These are phyloP conservation scores for Pherbina coryleti DNA, from an alignment of 2,888 invertebrate species.

Conservation along the genomic window DNA sequence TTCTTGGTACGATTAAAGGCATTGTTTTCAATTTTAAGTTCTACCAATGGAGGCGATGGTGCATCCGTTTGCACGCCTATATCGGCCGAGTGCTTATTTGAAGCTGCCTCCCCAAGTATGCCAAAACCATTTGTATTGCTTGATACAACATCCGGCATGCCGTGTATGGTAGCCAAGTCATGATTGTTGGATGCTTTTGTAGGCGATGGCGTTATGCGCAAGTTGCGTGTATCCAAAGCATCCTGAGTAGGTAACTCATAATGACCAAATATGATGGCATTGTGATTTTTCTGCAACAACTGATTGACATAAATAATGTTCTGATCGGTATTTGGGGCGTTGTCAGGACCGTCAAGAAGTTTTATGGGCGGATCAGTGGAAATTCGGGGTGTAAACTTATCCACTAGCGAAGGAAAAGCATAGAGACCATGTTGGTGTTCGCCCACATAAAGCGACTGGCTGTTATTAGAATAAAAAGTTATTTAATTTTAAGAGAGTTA, in stretches of 20 bases:
- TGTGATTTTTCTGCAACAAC: conserved; percentile 61
- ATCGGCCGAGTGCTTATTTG: conserved; percentile 58
- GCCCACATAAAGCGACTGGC: conserved; percentile 93
- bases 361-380: conserved; percentile 79
- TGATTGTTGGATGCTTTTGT: conserved; percentile 54
- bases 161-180: conserved; percentile 65
- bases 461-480: conserved; percentile 62
- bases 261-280: conserved; percentile 73
- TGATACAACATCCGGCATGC: conserved; percentile 53
- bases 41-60: conserved; percentile 58
- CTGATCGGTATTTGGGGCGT: conserved; percentile 57
- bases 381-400: conserved; percentile 89
- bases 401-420: conserved; percentile 92
- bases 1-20: conserved; percentile 70
- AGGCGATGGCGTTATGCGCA: conserved; percentile 64
- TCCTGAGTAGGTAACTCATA: conserved; percentile 79
- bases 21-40: conserved; percentile 54
- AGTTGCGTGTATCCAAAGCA: conserved; percentile 49
- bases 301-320: conserved; percentile 71
- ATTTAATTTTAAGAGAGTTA: background rate
- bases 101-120: conserved; percentile 51
- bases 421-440: conserved; percentile 88
- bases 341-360: conserved; percentile 81
- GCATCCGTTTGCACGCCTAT: conserved; percentile 74
- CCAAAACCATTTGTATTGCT: conserved; percentile 54